Percentiles rank a stretch among this genome's conserved stretches.
Evolutionary conservation across 2,113 vertebrate species (phyloP).

Genomic region (Todiramphus chloris): DNA sequence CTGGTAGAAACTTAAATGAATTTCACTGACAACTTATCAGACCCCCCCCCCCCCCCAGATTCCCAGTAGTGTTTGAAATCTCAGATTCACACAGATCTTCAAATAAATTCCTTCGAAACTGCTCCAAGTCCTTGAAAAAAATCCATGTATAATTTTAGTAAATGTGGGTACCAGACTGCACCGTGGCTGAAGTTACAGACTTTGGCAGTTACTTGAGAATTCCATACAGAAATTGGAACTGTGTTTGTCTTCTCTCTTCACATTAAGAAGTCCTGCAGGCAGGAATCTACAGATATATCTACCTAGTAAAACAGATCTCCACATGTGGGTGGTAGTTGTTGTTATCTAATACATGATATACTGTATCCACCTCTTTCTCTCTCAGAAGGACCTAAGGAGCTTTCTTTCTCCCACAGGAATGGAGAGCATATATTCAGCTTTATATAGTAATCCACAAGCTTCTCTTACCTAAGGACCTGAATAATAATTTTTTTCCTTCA

Average conservation of each 20-base stretch:
- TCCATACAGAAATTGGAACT: fast-evolving
- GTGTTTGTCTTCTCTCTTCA: background rate
- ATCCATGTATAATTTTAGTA: background rate
- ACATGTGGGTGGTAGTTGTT: background rate
- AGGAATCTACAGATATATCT: background rate
- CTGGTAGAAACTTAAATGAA: background rate
- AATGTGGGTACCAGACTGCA: background rate
- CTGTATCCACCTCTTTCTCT: background rate
- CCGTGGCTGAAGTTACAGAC: background rate
- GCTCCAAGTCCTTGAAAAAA: background rate
- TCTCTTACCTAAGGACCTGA: background rate
- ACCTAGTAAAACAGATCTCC: background rate
- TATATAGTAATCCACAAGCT: background rate
- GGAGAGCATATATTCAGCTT: background rate
- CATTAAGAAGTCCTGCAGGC: background rate
- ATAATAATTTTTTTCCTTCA: background rate
- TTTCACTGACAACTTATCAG: background rate
- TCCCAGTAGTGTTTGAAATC: background rate
- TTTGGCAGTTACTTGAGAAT: background rate
- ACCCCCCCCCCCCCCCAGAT: background rate
- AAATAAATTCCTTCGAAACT: background rate
- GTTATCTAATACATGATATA: background rate
- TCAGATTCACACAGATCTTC: background rate
- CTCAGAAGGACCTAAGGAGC: background rate
- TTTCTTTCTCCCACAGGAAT: background rate